Evolutionary conservation across 2,888 invertebrate species (phyloP).

Genomic region (Caenorhabditis virilis): DNA sequence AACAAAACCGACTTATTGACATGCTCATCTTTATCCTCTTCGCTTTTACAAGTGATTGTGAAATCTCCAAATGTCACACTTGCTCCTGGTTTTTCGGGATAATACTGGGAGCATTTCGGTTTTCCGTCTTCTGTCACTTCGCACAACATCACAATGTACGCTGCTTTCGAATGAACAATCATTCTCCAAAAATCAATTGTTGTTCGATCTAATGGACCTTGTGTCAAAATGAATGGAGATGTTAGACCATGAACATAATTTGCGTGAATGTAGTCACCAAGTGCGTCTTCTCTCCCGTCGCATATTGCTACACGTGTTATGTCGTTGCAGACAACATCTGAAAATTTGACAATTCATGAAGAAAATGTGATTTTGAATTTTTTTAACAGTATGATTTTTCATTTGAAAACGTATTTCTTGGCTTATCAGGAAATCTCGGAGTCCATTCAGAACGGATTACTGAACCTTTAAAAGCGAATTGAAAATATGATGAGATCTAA

Average conservation of each 20-base stretch:
- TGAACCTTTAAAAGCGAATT: too few species aligned
- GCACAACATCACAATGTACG: slow-evolving; percentile 37
- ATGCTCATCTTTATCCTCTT: slow-evolving; percentile 25
- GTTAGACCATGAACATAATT: slow-evolving; percentile 34
- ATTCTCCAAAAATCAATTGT: slow-evolving; percentile 37
- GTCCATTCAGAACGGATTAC: too few species aligned
- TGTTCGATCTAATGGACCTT: slow-evolving; percentile 21
- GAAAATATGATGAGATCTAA: too few species aligned
- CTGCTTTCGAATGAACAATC: slow-evolving; percentile 23
- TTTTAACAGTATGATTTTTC: too few species aligned
- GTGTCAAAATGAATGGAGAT: slow-evolving; percentile 24
- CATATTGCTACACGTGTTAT: slow-evolving; percentile 28
- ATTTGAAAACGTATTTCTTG: too few species aligned
- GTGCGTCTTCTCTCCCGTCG: slow-evolving; percentile 16
- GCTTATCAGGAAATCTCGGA: too few species aligned
- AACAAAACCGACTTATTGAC: slow-evolving; percentile 16
- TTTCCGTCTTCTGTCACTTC: slow-evolving; percentile 31
- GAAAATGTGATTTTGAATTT: too few species aligned
- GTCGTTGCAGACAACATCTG: slow-evolving; percentile 35
- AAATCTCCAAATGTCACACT: slow-evolving; percentile 8
- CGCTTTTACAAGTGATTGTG: slow-evolving; percentile 10
- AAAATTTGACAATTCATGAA: too few species aligned
- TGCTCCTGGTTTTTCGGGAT: slow-evolving; percentile 24
- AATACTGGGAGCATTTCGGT: slow-evolving; percentile 29
- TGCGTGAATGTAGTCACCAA: slow-evolving; percentile 36